Evolutionary conservation across 2,113 vertebrate species (phyloP).

Genomic region (Gnathonemus echidnorhynchus): DNA sequence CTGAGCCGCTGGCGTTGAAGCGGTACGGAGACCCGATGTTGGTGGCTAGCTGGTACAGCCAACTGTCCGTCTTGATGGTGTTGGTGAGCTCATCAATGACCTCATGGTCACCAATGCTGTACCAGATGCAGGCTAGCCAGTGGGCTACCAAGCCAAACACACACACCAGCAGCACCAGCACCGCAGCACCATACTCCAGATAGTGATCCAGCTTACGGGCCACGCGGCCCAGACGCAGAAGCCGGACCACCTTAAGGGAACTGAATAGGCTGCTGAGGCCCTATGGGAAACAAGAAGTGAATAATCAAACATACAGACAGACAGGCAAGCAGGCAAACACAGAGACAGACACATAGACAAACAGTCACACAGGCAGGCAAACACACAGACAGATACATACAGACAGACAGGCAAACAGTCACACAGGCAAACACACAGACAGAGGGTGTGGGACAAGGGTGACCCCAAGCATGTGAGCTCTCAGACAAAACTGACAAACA

Average conservation of each 20-base stretch:
- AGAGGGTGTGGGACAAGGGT: neutral
- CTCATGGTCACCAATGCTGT: conserved; percentile 96
- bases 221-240: conserved; percentile 85
- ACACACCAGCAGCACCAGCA: conserved; percentile 89
- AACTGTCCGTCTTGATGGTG: conserved; percentile 89
- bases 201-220: conserved; percentile 95
- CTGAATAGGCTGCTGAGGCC: conserved; percentile 97
- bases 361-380: neutral
- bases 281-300: conserved; percentile 45
- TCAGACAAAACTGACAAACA: neutral
- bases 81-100: conserved; percentile 90
- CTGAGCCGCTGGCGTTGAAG: conserved; percentile 82
- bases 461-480: neutral
- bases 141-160: conserved; percentile 96
- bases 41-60: conserved; percentile 89
- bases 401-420: too few species aligned
- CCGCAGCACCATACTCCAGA: conserved; percentile 88
- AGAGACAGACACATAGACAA: neutral
- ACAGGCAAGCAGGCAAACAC: neutral
- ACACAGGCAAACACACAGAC: neutral
- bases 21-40: conserved; percentile 88
- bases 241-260: conserved; percentile 90
- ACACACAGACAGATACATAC: neutral
- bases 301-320: neutral
- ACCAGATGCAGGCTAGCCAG: conserved; percentile 98